Percentiles rank a stretch among this genome's conserved stretches.
phyloP scores from a whole-genome alignment of 2,113 vertebrate genomes.

The Macquaria ambigua region DNA sequence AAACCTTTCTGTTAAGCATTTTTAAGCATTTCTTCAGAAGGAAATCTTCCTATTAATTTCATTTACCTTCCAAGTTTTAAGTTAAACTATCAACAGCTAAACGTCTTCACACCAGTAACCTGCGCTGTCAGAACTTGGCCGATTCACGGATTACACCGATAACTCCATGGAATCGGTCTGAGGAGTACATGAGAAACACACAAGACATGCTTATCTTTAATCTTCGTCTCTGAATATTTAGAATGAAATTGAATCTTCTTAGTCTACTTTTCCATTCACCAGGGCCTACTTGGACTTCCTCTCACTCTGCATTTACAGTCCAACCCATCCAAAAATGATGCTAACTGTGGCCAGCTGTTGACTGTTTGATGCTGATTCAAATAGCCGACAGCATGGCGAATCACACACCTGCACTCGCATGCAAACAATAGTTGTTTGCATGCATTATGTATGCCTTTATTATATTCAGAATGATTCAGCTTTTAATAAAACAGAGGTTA shows the following conservation, averaged over 20 bases:
- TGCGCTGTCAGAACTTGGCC: background rate
- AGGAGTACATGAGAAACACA: background rate
- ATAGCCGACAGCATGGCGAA: background rate
- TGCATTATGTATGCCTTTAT: too few relatives aligned
- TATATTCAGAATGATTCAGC: background rate
- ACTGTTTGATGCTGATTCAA: background rate
- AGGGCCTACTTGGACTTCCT: background rate
- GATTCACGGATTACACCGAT: background rate
- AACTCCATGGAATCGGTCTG: background rate
- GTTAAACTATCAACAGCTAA: too few relatives aligned
- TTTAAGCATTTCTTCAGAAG: background rate
- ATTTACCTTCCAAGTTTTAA: background rate
- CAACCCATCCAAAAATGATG: background rate
- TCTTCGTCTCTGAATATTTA: background rate
- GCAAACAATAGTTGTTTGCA: background rate
- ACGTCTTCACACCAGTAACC: background rate
- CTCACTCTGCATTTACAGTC: slow-evolving; percentile 6
- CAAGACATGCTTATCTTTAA: background rate
- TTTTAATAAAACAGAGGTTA: background rate
- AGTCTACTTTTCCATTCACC: background rate
- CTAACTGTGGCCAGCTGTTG: background rate
- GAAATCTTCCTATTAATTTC: background rate
- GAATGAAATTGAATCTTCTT: background rate
- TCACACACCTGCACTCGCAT: background rate
- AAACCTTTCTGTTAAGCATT: background rate